Evolutionary conservation across 2,113 vertebrate species (phyloP), one percentile per base, ranked within the genome.

Genomic region (Oryzias javanicus): DNA sequence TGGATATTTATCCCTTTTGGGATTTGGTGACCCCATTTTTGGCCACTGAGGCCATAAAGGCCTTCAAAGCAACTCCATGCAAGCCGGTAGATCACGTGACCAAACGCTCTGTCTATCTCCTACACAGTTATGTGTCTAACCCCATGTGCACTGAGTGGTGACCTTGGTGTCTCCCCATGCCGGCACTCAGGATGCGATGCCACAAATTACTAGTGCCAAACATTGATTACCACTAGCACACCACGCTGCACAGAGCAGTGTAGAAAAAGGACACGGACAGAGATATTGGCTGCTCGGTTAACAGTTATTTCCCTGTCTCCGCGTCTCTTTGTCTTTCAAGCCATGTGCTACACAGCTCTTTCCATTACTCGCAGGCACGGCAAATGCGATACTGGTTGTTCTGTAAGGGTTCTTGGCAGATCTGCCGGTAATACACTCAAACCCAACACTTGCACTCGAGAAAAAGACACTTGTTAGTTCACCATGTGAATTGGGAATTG

Each of bases 221-320:
- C 74, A 90, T 90, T 81, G 89, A 90, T 89, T 89, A 76, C 84
- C 76, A 14, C 82, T 84, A 83, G 68, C 72, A 75, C 80, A 81
- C 68, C 76, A 52, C 5, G 40, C 54, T 16, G 42, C 78, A 76
- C 78, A 74, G 16, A 50, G 67, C 64, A 60, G 61, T 67, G 67
- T 15, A 84, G 74, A 78, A 76, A 78, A 79, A n/a, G 60, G 71
- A 74, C 67, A 41, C 66, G 70, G 78, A 77, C 65, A 77, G 79
- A 70, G 72, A 68, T 85, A 85, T 83, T 70, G 80, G 80, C 82
- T 76, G 62, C 67, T 58, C 60, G 61, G 70, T 79, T 67, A 78
- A 80, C 74, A 60, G 61, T 74, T 70, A 64, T 79, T 67, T 72
- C 65, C 67, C 70, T 1, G 4, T 72, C 57, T 72, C 41, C 58